Evolutionary conservation across 2,113 vertebrate species (phyloP), one percentile per base, ranked within the genome.

Genomic region (Pseudorhombus dupliciocellatus): DNA sequence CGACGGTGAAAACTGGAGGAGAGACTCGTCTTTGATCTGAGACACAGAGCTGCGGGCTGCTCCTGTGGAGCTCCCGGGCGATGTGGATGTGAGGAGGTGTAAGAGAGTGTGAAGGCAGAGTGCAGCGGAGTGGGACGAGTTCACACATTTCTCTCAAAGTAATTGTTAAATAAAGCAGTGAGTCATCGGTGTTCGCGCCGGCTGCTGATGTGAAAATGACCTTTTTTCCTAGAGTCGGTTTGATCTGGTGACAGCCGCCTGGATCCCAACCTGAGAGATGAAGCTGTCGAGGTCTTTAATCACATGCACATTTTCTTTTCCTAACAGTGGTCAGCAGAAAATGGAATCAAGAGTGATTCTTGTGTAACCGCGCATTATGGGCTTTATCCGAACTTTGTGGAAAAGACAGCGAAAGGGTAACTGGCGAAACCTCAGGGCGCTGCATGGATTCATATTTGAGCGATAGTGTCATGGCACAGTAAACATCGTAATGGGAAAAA

Each of bases 401-500:
- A 73, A 75, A 81, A 73, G 26, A 26, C 67, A 52, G 56, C 65
- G 18, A 53, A 65, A 59, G 28, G 60, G 46, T 18, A 62, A 46
- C 24, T 58, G 34, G 31, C 70, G 56, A 28, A 50, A 58, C 42
- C 75, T 63, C 55, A 37, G 31, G 67, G 56, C 48, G 3, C 12
- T 21, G 67, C 59, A 70, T 70, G 31, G 14, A 73, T 20, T 71
- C 77, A 78, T 80, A 80, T 56, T 67, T 84, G 8, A 31, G 51
- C 72, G 62, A 79, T 79, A 68, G 44, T 79, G 72, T 81, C 58
- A 84, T 67, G 63, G 31, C 66, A 73, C 51, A 10, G 66, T 61
- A 81, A 82, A 82, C 37, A 65, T 22, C 25, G n/a, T 72, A 84
- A 79, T 73, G 50, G 50, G 59, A 72, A 77, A 58, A 81, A 55